Conservation (phyloP, 2,113 vertebrate species). For the Columbina picui region DNA sequence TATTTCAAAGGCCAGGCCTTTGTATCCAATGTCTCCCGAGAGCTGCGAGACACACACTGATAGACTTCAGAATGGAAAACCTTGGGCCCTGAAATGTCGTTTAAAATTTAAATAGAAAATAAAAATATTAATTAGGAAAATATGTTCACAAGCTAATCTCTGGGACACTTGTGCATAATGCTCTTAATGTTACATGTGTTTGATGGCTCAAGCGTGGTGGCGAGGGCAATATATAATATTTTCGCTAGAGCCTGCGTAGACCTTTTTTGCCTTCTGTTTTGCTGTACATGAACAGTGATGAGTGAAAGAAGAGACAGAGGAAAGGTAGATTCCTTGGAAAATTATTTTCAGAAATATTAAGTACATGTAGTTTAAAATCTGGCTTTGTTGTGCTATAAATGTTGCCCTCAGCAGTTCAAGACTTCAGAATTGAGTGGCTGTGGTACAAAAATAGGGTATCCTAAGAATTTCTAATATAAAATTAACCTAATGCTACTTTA, state of each 20-base stretch:
- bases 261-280: neutral
- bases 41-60: neutral
- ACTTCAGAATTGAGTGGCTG: neutral
- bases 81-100: neutral
- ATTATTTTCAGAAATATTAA: neutral
- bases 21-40: neutral
- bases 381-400: accelerated
- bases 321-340: neutral
- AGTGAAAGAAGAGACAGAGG: neutral
- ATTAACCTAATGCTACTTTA: neutral
- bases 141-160: neutral
- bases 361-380: neutral
- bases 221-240: neutral
- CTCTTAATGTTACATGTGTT: accelerated
- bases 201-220: neutral
- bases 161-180: neutral
- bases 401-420: neutral
- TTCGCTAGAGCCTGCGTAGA: neutral
- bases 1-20: neutral
- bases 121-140: neutral
- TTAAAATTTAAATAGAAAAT: neutral
- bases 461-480: neutral
- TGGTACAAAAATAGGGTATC: neutral
- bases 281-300: neutral
- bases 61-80: neutral